phyloP scores from a whole-genome alignment of 2,888 invertebrate species.

The Steinernema carpocapsae region DNA sequence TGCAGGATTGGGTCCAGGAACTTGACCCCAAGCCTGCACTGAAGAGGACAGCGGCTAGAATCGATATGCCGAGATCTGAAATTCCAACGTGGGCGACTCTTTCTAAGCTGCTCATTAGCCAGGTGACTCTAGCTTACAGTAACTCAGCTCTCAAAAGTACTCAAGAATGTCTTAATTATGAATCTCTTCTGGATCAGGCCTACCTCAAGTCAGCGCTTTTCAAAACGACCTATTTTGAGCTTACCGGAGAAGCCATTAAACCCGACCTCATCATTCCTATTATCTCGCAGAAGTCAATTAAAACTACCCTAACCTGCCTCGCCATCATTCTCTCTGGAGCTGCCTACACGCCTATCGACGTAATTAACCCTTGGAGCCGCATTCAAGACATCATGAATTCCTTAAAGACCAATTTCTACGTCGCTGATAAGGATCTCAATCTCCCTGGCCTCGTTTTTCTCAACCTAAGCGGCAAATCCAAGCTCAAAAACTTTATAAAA shows the following conservation, averaged over 20 bases:
- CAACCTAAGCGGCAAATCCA: not conserved
- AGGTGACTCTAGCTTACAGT: not conserved
- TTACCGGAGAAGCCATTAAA: constrained; percentile 42
- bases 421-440: constrained; percentile 21
- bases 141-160: constrained; percentile 7
- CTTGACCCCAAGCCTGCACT: no score
- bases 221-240: constrained; percentile 29
- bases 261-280: constrained; percentile 55
- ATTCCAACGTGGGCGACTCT: not conserved
- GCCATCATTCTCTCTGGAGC: constrained; percentile 83
- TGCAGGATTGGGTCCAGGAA: constrained; percentile 41
- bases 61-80: not conserved
- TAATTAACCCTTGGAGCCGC: constrained; percentile 77
- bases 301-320: constrained; percentile 69
- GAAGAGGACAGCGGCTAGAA: no score
- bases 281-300: constrained; percentile 37
- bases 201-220: constrained; percentile 1
- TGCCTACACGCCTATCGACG: constrained; percentile 84
- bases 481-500: not conserved
- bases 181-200: not conserved
- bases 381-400: constrained; percentile 81
- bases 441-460: not conserved
- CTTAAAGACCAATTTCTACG: constrained; percentile 74
- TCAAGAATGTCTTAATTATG: not conserved
- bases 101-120: not conserved